Conservation (phyloP, 2,888 invertebrate genomes). For the Stegophylla sp. region DNA sequence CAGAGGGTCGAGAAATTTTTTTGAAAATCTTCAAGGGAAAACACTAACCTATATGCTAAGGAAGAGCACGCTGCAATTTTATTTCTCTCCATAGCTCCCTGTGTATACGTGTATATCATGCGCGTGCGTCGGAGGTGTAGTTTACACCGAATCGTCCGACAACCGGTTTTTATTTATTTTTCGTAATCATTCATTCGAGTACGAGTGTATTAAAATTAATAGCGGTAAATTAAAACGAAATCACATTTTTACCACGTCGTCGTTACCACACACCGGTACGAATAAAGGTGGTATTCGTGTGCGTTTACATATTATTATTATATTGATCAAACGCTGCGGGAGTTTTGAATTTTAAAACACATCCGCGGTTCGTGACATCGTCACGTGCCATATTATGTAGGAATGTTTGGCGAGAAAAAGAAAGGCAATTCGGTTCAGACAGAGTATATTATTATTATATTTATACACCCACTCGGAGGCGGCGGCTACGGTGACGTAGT, state of each 20-base stretch:
- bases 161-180: conserved; percentile 4
- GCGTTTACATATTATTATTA: background rate
- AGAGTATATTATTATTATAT: conserved; percentile 12
- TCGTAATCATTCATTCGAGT: background rate
- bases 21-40: too few species aligned
- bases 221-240: conserved; percentile 4
- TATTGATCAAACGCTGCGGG: background rate
- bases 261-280: background rate
- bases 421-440: background rate
- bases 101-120: too few species aligned
- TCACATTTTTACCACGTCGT: conserved; percentile 3
- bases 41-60: too few species aligned
- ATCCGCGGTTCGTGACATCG: background rate
- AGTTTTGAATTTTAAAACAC: background rate
- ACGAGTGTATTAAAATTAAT: background rate
- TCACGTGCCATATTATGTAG: background rate
- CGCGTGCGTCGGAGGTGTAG: background rate
- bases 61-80: too few species aligned
- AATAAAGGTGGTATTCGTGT: background rate
- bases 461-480: background rate
- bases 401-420: background rate
- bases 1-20: too few species aligned
- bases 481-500: background rate
- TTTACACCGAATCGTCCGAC: background rate
- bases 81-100: too few species aligned